A percentile compares a stretch with the other conserved stretches of the same genome.
These are phyloP conservation scores for Anoplolepis gracilipes DNA, from an alignment of 1,140 invertebrate species.

Conservation along the genomic window DNA sequence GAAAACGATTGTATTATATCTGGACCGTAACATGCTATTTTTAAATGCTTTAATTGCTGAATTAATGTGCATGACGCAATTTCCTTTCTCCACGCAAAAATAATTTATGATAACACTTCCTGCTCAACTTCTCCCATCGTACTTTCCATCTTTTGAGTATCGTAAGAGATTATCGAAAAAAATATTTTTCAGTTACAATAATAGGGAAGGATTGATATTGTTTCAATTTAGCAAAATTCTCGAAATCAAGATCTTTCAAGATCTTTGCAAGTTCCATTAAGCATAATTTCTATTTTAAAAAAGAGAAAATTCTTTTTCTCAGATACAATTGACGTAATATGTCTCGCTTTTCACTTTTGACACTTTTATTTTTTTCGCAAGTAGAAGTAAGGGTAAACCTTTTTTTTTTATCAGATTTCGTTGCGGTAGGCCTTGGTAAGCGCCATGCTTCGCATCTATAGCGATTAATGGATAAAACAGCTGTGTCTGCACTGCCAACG, in stretches of 20 bases:
- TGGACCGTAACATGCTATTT: background rate
- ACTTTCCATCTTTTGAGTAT: background rate
- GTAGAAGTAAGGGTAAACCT: background rate
- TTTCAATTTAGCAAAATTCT: background rate
- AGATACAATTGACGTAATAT: background rate
- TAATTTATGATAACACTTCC: background rate
- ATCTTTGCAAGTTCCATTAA: background rate
- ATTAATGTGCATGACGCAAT: conserved; percentile 14
- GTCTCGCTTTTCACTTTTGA: background rate
- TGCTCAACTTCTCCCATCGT: background rate
- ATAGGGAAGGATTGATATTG: background rate
- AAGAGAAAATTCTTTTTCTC: background rate
- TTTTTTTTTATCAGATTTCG: background rate
- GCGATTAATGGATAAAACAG: conserved; percentile 21
- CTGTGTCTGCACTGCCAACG: conserved; percentile 13
- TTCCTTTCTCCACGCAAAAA: conserved; percentile 12
- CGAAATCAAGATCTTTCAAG: background rate
- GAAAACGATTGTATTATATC: background rate
- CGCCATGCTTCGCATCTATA: background rate
- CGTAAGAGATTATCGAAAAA: background rate
- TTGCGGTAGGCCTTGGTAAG: conserved; percentile 10
- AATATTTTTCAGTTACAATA: background rate
- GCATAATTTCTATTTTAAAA: background rate
- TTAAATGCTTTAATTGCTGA: conserved; percentile 9
- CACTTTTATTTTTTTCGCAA: background rate